Evolutionary conservation across 2,888 invertebrate species (phyloP).

Genomic region (Trileptium ribeirensis): DNA sequence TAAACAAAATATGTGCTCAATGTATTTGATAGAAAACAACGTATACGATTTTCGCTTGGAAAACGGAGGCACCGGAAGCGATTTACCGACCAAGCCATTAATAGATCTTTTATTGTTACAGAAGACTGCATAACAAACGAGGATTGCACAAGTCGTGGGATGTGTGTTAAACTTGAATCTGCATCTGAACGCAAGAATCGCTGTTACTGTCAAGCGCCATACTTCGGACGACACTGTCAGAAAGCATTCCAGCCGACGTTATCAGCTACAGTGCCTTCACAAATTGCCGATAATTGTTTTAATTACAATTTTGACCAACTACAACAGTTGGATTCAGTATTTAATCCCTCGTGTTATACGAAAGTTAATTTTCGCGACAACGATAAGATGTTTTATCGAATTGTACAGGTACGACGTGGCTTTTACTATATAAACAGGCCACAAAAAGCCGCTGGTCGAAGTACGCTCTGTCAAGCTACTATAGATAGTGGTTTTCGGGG

Average conservation of each 20-base stretch:
- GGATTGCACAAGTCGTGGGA: slow-evolving; percentile 73
- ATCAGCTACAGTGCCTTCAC: too few species aligned
- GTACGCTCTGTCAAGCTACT: too few species aligned
- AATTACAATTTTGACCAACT: neutral
- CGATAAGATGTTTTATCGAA: neutral
- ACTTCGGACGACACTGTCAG: slow-evolving; percentile 74
- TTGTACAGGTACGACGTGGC: neutral
- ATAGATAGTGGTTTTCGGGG: too few species aligned
- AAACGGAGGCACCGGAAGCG: too few species aligned
- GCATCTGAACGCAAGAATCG: slow-evolving; percentile 72
- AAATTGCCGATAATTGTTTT: neutral
- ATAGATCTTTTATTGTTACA: neutral
- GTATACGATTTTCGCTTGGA: too few species aligned
- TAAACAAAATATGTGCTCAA: too few species aligned
- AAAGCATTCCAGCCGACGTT: slow-evolving; percentile 56
- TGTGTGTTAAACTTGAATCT: slow-evolving; percentile 62
- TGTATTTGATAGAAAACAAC: too few species aligned
- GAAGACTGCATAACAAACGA: slow-evolving; percentile 75
- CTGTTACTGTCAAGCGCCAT: slow-evolving; percentile 81
- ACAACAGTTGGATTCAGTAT: neutral
- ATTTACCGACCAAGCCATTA: too few species aligned
- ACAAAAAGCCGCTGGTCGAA: too few species aligned
- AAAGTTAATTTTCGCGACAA: neutral
- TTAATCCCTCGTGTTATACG: neutral
- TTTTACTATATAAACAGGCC: too few species aligned